These are phyloP conservation scores for Pangasianodon gigas DNA, from an alignment of 2,113 vertebrate genomes.

Conservation along the genomic window DNA sequence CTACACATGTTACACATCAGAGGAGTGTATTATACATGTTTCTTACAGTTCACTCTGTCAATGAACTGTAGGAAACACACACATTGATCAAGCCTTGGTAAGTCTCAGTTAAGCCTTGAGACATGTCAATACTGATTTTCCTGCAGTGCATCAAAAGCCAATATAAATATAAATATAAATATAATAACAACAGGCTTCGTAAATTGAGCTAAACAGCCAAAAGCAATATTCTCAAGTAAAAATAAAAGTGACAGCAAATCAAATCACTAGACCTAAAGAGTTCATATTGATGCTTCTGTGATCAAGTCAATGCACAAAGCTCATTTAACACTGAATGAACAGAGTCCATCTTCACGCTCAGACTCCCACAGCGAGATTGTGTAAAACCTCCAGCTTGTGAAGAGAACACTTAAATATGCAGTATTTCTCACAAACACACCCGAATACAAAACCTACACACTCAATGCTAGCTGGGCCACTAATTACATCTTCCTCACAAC, in stretches of 20 bases:
- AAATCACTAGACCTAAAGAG: constrained; percentile 36
- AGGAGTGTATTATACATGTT: constrained; percentile 64
- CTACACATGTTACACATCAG: constrained; percentile 47
- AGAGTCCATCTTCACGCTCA: constrained; percentile 9
- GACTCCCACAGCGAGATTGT: constrained; percentile 16
- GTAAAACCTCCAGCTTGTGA: constrained; percentile 11
- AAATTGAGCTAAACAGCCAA: constrained; percentile 13
- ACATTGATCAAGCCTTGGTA: background rate
- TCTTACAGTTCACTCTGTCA: constrained; percentile 60
- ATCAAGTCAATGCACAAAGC: constrained; percentile 54
- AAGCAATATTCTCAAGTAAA: constrained; percentile 17
- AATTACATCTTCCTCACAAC: background rate
- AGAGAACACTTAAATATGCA: background rate
- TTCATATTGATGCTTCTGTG: constrained; percentile 38
- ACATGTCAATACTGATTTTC: constrained; percentile 17
- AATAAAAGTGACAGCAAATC: constrained; percentile 40
- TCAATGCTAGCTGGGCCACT: background rate
- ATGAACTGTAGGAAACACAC: constrained; percentile 56
- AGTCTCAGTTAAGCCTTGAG: constrained; percentile 50
- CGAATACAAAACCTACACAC: background rate
- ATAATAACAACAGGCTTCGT: constrained; percentile 6
- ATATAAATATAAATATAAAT: background rate
- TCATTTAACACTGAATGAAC: constrained; percentile 39
- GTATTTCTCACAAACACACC: background rate
- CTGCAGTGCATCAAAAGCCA: constrained; percentile 18